A percentile compares a stretch with the other conserved stretches of the same genome.
phyloP scores from a whole-genome alignment of 1,140 invertebrate species.

The Lasioglossum baleicum region DNA sequence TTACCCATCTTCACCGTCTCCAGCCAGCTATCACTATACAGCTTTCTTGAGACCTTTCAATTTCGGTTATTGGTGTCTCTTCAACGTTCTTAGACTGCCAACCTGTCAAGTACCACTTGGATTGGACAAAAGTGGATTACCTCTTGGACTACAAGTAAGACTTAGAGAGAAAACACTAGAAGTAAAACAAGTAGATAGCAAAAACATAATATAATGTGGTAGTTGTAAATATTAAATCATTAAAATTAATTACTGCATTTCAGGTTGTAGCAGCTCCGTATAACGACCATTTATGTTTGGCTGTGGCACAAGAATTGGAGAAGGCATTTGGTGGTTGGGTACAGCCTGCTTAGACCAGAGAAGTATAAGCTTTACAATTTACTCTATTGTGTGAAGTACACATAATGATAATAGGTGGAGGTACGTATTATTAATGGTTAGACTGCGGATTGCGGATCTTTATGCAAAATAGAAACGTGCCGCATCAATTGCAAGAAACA shows the following conservation, averaged over 20 bases:
- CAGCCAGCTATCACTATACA: conserved; percentile 93
- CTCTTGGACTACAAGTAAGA: conserved; percentile 75
- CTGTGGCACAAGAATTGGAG: conserved; percentile 92
- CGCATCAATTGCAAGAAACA: too few species aligned
- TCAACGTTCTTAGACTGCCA: conserved; percentile 92
- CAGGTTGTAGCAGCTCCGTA: conserved; percentile 87
- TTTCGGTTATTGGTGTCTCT: conserved; percentile 93
- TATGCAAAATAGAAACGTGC: too few species aligned
- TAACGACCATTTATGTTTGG: conserved; percentile 90
- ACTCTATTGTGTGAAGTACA: background rate
- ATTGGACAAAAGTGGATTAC: conserved; percentile 72
- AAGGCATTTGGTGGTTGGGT: conserved; percentile 91
- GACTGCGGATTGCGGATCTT: too few species aligned
- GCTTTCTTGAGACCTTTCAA: conserved; percentile 90
- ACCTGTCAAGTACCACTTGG: conserved; percentile 86
- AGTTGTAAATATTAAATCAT: background rate
- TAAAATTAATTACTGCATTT: conserved; percentile 6
- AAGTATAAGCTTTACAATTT: background rate
- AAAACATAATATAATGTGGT: too few species aligned
- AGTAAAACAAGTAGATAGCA: background rate
- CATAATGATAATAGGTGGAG: background rate
- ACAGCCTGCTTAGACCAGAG: conserved; percentile 76
- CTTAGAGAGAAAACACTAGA: conserved; percentile 8
- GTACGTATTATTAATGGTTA: background rate
- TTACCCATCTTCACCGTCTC: conserved; percentile 89